Percentiles rank a stretch among this genome's conserved stretches.
These are phyloP conservation scores for Ooceraea biroi DNA, from an alignment of 1,140 invertebrate genomes.

Conservation along the genomic window DNA sequence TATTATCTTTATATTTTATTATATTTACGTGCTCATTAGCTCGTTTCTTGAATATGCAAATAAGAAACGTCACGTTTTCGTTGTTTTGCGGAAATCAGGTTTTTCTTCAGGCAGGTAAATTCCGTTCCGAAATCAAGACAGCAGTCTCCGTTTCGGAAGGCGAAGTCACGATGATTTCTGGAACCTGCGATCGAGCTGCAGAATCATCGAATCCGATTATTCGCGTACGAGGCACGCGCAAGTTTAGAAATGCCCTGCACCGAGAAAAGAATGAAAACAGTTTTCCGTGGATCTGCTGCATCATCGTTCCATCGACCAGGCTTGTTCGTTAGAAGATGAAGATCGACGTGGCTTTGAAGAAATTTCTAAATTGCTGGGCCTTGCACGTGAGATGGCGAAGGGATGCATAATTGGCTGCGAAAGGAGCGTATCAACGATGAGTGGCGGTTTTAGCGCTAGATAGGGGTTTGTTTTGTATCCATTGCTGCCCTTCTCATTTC, in stretches of 20 bases:
- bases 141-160: background rate
- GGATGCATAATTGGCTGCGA: background rate
- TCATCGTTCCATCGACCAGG: conserved; percentile 63
- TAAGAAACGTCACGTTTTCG: background rate
- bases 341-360: background rate
- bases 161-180: background rate
- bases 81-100: background rate
- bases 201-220: conserved; percentile 14
- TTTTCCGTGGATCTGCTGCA: conserved; percentile 51
- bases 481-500: conserved; percentile 37
- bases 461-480: conserved; percentile 56
- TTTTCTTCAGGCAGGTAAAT: background rate
- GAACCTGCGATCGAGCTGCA: background rate
- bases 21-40: background rate
- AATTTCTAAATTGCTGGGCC: conserved; percentile 8
- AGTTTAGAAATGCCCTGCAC: background rate
- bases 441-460: conserved; percentile 25
- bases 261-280: background rate
- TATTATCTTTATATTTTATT: background rate
- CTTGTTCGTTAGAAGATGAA: conserved; percentile 28
- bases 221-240: background rate
- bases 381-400: background rate
- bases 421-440: background rate
- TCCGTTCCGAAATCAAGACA: background rate
- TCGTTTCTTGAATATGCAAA: background rate